Conservation (phyloP, 1,140 invertebrate species). For the Neodiprion fabricii region DNA sequence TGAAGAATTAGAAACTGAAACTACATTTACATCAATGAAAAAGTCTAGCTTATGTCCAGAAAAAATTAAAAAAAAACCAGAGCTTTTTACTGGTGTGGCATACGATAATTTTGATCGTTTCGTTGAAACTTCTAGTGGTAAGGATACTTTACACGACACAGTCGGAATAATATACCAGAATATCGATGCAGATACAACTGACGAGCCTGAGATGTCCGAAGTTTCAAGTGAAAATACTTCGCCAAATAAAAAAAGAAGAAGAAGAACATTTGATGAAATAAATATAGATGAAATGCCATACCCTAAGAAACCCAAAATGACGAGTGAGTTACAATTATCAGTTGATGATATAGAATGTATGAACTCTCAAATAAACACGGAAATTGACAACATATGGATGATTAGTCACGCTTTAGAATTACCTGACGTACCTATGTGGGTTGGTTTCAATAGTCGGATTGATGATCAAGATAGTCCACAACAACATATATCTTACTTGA, state of each 20-base stretch:
- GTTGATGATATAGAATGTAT: constrained; percentile 1
- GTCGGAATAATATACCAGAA: too few species aligned
- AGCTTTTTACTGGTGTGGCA: too few species aligned
- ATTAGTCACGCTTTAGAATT: constrained; percentile 24
- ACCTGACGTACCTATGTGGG: constrained; percentile 35
- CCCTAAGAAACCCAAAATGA: constrained; percentile 33
- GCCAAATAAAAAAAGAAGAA: constrained; percentile 22
- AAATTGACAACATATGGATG: constrained; percentile 26
- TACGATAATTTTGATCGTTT: too few species aligned
- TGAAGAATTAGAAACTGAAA: constrained; percentile 34
- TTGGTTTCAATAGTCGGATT: constrained; percentile 32
- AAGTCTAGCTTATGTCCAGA: too few species aligned
- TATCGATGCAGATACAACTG: too few species aligned
- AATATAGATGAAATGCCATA: constrained; percentile 29
- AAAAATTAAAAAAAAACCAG: too few species aligned
- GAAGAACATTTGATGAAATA: constrained; percentile 28
- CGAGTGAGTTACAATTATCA: constrained; percentile 23
- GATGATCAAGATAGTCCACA: constrained; percentile 17
- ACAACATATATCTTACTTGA: constrained; percentile 39
- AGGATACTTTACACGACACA: too few species aligned
- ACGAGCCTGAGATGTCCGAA: too few species aligned
- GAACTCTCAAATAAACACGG: neutral
- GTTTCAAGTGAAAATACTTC: neutral
- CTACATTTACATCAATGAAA: neutral
- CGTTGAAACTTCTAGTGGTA: too few species aligned